phyloP scores from a whole-genome alignment of 64 coral and sea anemone genomes.

The Stichodactyla helianthus region DNA sequence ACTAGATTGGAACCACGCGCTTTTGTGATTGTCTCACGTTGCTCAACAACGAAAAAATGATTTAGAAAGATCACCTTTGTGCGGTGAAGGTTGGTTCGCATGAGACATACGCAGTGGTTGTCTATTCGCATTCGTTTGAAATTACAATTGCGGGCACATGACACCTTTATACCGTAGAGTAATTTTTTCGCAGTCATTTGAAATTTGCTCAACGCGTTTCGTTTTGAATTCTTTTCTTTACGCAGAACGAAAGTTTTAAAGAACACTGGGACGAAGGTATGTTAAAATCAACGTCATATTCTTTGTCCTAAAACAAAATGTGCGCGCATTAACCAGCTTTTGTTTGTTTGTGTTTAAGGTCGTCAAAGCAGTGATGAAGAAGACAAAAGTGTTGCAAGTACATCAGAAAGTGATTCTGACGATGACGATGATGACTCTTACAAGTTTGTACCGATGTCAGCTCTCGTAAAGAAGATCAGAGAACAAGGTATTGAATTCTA shows the following conservation, averaged over 20 bases:
- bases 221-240: background rate
- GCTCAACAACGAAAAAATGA: no score
- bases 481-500: slow-evolving; percentile 2
- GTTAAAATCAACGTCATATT: background rate
- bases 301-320: no score
- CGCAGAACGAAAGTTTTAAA: background rate
- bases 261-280: background rate
- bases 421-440: slow-evolving; percentile 22
- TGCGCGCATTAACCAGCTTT: background rate
- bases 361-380: slow-evolving; percentile 9
- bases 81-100: no score
- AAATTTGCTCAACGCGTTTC: background rate
- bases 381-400: slow-evolving; percentile 19
- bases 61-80: no score
- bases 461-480: slow-evolving; percentile 9
- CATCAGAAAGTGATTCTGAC: slow-evolving; percentile 43
- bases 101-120: no score
- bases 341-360: background rate
- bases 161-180: background rate
- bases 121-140: no score
- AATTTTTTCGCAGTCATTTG: background rate
- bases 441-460: background rate
- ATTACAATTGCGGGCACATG: no score
- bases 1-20: no score
- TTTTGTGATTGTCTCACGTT: no score